Conservation (phyloP, 2,797 vertebrate species). For the Thunnus albacares region DNA sequence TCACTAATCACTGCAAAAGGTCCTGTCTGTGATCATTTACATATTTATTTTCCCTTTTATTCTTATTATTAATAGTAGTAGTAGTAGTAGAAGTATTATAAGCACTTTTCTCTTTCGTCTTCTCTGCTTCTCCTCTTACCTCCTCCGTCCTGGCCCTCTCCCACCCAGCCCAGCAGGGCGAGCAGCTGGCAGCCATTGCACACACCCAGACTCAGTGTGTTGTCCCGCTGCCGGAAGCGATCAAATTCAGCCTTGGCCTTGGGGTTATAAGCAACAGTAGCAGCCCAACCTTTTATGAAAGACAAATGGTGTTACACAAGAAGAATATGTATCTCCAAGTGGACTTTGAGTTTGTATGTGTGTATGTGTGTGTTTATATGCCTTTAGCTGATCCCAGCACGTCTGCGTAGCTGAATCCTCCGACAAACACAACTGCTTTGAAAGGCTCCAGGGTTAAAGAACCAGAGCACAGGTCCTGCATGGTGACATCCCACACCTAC, state of each 20-base stretch:
- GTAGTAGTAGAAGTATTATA: no score
- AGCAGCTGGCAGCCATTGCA: slow-evolving; percentile 96
- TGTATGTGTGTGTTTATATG: slow-evolving; percentile 40
- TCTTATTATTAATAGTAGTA: background rate
- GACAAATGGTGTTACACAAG: slow-evolving; percentile 6
- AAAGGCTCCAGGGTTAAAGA: slow-evolving; percentile 88
- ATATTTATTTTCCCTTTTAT: background rate
- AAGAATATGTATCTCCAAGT: background rate
- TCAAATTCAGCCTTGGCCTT: slow-evolving; percentile 87
- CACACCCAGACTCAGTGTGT: slow-evolving; percentile 94
- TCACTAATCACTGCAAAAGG: background rate
- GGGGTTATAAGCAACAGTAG: slow-evolving; percentile 88
- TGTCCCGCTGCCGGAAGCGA: slow-evolving; percentile 85
- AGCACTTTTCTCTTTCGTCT: no score
- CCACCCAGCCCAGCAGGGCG: slow-evolving; percentile 93
- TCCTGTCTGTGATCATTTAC: background rate
- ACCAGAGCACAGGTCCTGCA: slow-evolving; percentile 92
- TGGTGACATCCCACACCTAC: slow-evolving; percentile 95
- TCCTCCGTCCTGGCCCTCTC: slow-evolving; percentile 62
- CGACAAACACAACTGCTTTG: slow-evolving; percentile 91
- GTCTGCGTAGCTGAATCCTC: slow-evolving; percentile 95
- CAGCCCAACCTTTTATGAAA: slow-evolving; percentile 90
- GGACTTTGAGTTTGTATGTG: background rate
- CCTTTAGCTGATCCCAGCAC: slow-evolving; percentile 95
- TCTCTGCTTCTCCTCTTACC: slow-evolving; percentile 58